Base-by-base conservation (phyloP, 2,113 vertebrate genomes). In the Pachycephala philippinensis region DNA sequence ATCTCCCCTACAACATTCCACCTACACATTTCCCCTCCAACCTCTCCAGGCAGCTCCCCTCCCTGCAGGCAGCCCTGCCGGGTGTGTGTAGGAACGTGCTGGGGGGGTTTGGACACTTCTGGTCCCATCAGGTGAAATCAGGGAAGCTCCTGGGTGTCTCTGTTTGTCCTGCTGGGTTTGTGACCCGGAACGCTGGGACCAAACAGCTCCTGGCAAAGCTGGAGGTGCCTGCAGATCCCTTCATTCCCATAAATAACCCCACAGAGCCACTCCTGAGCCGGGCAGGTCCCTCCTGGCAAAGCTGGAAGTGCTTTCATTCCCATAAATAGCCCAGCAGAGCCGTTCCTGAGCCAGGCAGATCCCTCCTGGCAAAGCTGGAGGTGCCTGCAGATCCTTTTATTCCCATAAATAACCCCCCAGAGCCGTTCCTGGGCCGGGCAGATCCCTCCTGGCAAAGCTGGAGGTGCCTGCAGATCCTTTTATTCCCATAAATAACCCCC, bases 1-100 rank as follows among this genome's bases (percentile, higher is more conserved):
- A 24, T 42, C 65, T 70, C 15, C 9, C n/a, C n/a, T 16, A 3
- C n/a, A 59, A 15, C n/a, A 16, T 24, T 27, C 13, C 15, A 9
- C 23, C 23, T 18, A 10, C n/a, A 24, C 31, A 22, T n/a, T 57
- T 57, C 33, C 56, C 57, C 59, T 19, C 1, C 37, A 21, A 5
- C 37, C 6, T 10, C 44, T 37, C 60, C 89, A 66, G 31, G 50
- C 26, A 56, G 33, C 37, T 49, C 19, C 27, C 35, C 19, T 42
- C 19, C 63, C 39, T 23, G 11, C 74, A 60, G 44, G 11, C 74
- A 64, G 44, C 54, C 26, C 74, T 39, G 63, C 3, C 16, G 3
- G 8, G 15, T 44, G 35, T 39, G 4, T 4, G 4, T 13, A 39
- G 82, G 54, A 28, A 4, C 15, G 4, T 17, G 3, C 12, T 0